Evolutionary conservation across 2,888 invertebrate species (phyloP), one percentile per base, ranked within the genome.

Genomic region (Minunthozetes semirufus): DNA sequence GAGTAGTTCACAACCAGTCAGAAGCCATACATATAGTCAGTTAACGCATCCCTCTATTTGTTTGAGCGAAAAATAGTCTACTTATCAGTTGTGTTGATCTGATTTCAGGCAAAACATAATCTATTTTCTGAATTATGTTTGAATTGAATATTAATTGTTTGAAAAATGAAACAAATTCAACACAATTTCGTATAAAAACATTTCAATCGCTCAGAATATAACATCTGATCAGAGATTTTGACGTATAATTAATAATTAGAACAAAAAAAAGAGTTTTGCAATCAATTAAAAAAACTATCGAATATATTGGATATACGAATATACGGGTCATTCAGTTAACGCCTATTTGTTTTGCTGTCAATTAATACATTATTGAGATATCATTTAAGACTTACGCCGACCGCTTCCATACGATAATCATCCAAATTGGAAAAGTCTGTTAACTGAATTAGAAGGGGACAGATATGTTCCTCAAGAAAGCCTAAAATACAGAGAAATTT

Each of bases 381-480:
- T 17, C 6, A 13, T 3, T 59, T 59, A 66, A 77, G 78, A 86
- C 87, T 86, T 85, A 88, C 88, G 81, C 85, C 85, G 59, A 87
- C 84, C 78, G 85, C 86, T 79, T 85, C 85, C 59, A 85, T 85
- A 77, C 86, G 84, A 76, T 85, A 86, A 79, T 89, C 88, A 76
- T 85, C 84, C 72, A 84, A 80, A 73, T 85, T 85, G 56, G 85
- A 85, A 59, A 84, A 82, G 76, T 85, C 82, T 11, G 87, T 85
- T 76, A 88, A 83, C 48, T 87, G 63, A 8, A 63, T 33, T 1
- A 63, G 86, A 75, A 87, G 86, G 15, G 88, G 88, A 79, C 88
- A 88, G 68, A 90, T 86, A 81, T 87, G 86, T 68, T 86, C 84
- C 80, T 89, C 88, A 73, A 88, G 86, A 15, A 70, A 76, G 11